phyloP scores from a whole-genome alignment of 2,888 invertebrate genomes.

The Apamea epomidion region DNA sequence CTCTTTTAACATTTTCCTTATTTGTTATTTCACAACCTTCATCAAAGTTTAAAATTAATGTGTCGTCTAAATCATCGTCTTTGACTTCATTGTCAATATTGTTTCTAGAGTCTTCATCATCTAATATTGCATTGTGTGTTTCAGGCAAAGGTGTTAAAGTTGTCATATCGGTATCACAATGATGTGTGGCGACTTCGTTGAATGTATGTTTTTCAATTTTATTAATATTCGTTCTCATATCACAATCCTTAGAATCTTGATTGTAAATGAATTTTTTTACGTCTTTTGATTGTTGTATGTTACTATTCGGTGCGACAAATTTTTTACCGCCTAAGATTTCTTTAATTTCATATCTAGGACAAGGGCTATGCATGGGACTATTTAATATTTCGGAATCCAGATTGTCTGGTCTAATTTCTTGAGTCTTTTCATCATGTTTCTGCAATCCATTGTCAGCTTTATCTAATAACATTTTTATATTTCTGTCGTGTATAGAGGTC shows the following conservation, averaged over 20 bases:
- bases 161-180: not conserved
- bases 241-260: not conserved
- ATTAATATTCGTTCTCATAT: not conserved
- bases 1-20: not conserved
- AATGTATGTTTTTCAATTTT: not conserved
- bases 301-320: not conserved
- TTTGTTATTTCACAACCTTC: not conserved
- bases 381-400: constrained; percentile 5
- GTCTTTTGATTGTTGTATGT: not conserved
- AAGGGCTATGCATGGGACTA: not conserved
- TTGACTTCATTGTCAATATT: not conserved
- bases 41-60: constrained; percentile 10
- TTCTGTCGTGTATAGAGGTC: constrained; percentile 48
- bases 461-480: constrained; percentile 63
- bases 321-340: constrained; percentile 51
- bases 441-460: constrained; percentile 8
- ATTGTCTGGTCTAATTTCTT: constrained; percentile 7
- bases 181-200: not conserved
- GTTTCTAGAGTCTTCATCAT: not conserved
- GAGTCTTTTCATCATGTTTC: constrained; percentile 2
- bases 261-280: not conserved
- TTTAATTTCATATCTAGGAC: constrained; percentile 56
- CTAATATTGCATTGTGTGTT: not conserved
- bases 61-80: not conserved
- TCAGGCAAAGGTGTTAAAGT: not conserved